Percentiles rank a stretch among this genome's conserved stretches.
Conservation (phyloP, 2,797 vertebrate species). For the Gallinago nigripennis region DNA sequence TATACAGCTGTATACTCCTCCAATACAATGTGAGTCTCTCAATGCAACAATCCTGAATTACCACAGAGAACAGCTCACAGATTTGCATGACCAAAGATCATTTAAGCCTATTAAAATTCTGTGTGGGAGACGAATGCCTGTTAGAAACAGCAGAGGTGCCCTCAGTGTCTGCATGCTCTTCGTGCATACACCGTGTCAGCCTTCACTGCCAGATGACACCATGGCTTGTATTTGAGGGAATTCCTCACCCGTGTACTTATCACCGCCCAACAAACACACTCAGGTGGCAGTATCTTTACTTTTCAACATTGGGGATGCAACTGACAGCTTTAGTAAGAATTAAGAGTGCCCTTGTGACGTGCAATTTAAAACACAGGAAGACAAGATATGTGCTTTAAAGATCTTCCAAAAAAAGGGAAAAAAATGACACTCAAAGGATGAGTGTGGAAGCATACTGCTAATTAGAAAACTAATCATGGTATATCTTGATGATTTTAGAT, state of each 20-base stretch:
- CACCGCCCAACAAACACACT: background rate
- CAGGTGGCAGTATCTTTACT: background rate
- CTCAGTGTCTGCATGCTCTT: background rate
- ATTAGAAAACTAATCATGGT: background rate
- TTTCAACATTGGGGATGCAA: background rate
- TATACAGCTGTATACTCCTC: background rate
- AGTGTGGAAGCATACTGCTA: background rate
- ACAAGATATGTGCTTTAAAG: background rate
- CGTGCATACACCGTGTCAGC: fast-evolving
- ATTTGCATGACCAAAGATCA: background rate
- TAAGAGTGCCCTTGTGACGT: background rate
- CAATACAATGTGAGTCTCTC: background rate
- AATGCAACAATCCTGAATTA: background rate
- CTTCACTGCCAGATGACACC: background rate
- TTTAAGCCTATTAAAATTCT: background rate
- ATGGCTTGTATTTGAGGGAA: background rate
- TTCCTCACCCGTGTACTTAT: fast-evolving
- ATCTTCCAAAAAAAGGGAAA: background rate
- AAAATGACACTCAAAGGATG: background rate
- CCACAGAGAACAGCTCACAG: background rate
- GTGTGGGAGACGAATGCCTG: background rate
- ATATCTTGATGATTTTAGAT: background rate
- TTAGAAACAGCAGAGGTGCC: background rate
- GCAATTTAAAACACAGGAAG: background rate
- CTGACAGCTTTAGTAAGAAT: background rate